Conservation (phyloP, 2,888 invertebrate genomes). For the Agrochola litura region DNA sequence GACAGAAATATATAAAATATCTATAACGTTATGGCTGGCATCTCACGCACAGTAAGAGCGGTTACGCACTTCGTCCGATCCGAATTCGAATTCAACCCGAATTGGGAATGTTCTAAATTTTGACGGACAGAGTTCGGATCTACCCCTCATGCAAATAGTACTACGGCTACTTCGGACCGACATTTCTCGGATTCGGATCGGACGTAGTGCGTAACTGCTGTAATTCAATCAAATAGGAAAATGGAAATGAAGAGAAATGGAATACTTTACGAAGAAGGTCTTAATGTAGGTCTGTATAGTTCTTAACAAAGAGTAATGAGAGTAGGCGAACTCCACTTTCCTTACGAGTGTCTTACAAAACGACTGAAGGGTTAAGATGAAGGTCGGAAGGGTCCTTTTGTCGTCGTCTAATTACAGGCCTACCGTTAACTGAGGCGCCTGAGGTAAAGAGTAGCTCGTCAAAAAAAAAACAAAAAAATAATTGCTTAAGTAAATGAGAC, state of each 20-base stretch:
- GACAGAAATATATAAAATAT: background rate
- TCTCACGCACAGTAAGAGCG: background rate
- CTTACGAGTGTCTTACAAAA: background rate
- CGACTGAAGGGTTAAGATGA: background rate
- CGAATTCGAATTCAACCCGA: no score
- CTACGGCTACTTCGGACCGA: no score
- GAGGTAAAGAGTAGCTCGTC: background rate
- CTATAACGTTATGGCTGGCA: background rate
- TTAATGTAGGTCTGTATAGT: background rate
- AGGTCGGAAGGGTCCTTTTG: background rate
- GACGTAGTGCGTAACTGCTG: no score
- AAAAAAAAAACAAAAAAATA: no score
- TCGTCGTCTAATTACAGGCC: background rate
- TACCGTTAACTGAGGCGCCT: background rate
- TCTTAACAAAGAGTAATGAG: background rate
- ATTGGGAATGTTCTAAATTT: no score
- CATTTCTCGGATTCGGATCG: no score
- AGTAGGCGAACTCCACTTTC: background rate
- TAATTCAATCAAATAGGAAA: background rate
- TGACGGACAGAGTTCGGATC: no score
- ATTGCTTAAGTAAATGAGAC: no score
- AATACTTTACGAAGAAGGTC: background rate
- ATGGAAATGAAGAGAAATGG: background rate
- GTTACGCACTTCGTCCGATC: no score
- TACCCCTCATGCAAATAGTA: no score